Evolutionary conservation across 2,113 vertebrate species (phyloP), one percentile per base, ranked within the genome.

Genomic region (Cyanoderma ruficeps): DNA sequence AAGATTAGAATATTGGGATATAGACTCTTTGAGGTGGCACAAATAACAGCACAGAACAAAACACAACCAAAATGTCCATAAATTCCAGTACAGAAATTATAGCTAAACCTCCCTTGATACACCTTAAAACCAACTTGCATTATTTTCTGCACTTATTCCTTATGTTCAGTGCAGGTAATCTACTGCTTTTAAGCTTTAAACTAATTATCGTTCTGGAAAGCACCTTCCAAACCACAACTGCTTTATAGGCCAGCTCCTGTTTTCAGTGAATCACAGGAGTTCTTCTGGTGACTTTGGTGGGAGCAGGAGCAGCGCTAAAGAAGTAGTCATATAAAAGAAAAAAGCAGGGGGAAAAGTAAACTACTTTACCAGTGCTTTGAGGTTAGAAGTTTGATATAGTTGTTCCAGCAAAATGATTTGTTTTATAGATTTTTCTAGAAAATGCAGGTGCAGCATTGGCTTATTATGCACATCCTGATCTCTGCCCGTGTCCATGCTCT

Each of bases 111-210:
- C 31, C 28, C 18, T 5, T 35, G 27, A 19, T 41, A 31, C 2
- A 2, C 20, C 78, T 84, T 37, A 89, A 75, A 80, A 52, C 12
- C 13, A 84, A 5, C 49, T 75, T 80, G 8, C 61, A 9, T 49
- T 89, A 42, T 49, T 70, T 41, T 81, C 85, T 70, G 17, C 9
- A 4, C 33, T 70, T 49, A 11, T 80, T 82, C 41, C 28, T 83
- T 65, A 46, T 28, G 27, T 80, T 95, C 42, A 25, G 39, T 70
- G 44, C 63, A 93, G 82, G 83, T 95, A 94, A 94, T 33, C 2
- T 2, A 89, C 33, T 91, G 55, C 33, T 86, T 97, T 80, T 88
- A 44, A 56, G 44, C 68, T 95, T 90, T 90, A 74, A 90, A 63
- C 22, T 78, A 86, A 75, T 93, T 86, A 60, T 64, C 42, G 49